Conservation (phyloP, 1,140 invertebrate genomes). For the Leptopilina clavipes region DNA sequence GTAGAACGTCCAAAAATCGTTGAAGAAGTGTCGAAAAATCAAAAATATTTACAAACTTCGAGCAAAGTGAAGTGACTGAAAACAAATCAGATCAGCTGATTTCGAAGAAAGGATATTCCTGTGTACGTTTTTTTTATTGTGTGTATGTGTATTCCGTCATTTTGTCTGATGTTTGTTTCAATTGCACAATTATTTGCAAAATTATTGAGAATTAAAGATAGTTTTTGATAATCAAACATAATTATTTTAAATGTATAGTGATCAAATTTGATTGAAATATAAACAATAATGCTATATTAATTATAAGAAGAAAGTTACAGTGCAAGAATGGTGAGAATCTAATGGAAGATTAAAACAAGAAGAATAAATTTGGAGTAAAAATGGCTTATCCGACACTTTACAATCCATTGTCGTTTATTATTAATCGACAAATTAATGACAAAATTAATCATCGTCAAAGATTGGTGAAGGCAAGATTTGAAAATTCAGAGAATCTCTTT, state of each 20-base stretch:
- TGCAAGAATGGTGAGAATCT: constrained; percentile 48
- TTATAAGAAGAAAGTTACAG: constrained; percentile 49
- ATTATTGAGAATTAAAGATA: background rate
- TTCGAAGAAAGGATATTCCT: constrained; percentile 32
- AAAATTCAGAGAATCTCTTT: constrained; percentile 83
- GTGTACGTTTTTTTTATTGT: background rate
- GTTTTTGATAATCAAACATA: background rate
- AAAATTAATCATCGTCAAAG: constrained; percentile 73
- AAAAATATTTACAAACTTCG: constrained; percentile 5
- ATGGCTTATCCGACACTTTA: constrained; percentile 72
- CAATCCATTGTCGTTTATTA: constrained; percentile 73
- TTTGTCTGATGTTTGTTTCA: background rate
- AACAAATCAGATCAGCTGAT: constrained; percentile 43
- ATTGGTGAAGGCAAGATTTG: constrained; percentile 80
- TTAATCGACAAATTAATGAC: constrained; percentile 75
- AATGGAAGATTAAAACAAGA: constrained; percentile 8
- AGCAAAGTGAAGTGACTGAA: constrained; percentile 17
- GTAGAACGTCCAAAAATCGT: background rate
- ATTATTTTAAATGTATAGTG: too few species aligned
- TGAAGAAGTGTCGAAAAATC: background rate
- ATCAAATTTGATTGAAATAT: too few species aligned
- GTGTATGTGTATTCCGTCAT: background rate
- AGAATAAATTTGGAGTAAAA: constrained; percentile 29
- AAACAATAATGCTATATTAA: background rate
- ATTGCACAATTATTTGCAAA: background rate